Conservation (phyloP, 2,113 vertebrate genomes). For the Galbula dea region DNA sequence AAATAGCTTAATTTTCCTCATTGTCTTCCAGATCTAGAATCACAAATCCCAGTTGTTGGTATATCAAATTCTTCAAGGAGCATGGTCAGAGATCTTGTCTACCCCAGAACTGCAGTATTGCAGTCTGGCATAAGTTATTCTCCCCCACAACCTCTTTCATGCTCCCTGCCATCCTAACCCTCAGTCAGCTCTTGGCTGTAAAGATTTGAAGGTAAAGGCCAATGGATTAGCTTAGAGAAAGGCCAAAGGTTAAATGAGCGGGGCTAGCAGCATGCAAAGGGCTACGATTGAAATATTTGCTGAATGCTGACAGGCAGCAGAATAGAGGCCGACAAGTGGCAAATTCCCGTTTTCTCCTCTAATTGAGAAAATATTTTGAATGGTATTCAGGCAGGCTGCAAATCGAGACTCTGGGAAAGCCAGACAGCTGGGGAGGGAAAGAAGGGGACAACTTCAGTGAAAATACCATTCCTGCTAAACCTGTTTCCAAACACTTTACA, state of each 20-base stretch:
- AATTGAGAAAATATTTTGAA: conserved; percentile 79
- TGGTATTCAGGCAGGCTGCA: conserved; percentile 66
- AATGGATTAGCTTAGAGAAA: conserved; percentile 53
- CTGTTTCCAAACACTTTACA: not conserved
- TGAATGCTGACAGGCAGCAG: conserved; percentile 75
- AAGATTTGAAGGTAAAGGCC: conserved; percentile 57
- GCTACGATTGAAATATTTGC: conserved; percentile 76
- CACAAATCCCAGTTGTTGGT: not conserved
- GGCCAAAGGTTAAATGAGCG: conserved; percentile 73
- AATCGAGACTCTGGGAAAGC: conserved; percentile 17
- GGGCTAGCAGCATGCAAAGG: conserved; percentile 65
- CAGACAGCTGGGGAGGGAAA: not conserved
- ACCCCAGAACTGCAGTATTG: not conserved
- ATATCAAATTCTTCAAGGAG: not conserved
- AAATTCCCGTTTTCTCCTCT: conserved; percentile 77
- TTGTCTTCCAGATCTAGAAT: not conserved
- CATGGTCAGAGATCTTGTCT: not conserved
- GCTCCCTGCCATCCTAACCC: not conserved
- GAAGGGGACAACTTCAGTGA: not conserved
- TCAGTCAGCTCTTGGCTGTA: not conserved
- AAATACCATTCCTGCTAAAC: not conserved
- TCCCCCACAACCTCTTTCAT: not conserved
- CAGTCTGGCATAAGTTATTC: not conserved
- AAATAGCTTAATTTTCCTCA: not conserved
- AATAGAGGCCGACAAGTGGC: conserved; percentile 79